These are phyloP conservation scores for Cairina moschata DNA, from an alignment of 2,113 vertebrate genomes.

Conservation along the genomic window DNA sequence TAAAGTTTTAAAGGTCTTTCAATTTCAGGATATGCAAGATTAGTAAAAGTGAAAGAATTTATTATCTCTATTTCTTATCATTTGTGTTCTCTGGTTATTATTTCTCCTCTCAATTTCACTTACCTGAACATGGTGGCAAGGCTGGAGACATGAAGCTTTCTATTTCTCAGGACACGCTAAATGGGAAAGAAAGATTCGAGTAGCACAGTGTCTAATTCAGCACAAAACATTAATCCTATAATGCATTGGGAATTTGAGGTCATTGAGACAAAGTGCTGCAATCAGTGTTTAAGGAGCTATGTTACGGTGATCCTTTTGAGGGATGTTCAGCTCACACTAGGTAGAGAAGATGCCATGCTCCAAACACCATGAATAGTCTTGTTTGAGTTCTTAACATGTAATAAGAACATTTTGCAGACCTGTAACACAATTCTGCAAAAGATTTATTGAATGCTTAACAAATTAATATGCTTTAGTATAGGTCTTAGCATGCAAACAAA, in stretches of 20 bases:
- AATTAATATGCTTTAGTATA: neutral
- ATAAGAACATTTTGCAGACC: neutral
- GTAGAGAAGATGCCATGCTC: neutral
- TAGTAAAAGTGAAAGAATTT: neutral
- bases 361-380: neutral
- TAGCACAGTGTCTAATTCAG: neutral
- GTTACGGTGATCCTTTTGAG: neutral
- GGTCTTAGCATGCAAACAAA: neutral
- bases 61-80: neutral
- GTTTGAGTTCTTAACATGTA: neutral
- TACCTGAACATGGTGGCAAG: neutral
- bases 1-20: constrained; percentile 36
- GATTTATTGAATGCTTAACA: neutral
- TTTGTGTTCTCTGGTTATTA: neutral
- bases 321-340: neutral
- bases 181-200: neutral
- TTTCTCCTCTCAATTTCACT: neutral
- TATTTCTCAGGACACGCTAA: neutral
- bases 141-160: neutral
- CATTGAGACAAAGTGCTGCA: neutral
- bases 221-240: neutral
- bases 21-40: neutral
- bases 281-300: neutral
- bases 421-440: neutral
- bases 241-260: neutral